Conservation (phyloP, 2,888 invertebrate genomes). For the Perizoma affinitatum region DNA sequence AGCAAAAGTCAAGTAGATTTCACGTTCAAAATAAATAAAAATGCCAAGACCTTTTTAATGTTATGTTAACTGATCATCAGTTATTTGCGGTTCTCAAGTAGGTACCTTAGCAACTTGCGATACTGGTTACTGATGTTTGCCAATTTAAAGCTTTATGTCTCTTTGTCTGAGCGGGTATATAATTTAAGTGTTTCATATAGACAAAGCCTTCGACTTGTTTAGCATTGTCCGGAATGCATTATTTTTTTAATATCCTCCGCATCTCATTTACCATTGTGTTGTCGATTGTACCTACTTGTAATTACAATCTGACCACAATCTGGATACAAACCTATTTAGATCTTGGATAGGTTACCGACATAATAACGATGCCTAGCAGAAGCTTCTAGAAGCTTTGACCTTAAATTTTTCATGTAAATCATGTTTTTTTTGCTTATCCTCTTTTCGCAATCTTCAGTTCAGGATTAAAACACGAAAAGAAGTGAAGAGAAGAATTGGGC, state of each 20-base stretch:
- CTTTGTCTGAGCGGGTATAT: conserved; percentile 14
- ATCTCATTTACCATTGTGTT: conserved; percentile 41
- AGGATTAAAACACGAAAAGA: no score
- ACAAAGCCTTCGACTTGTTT: conserved; percentile 17
- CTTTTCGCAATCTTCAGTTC: no score
- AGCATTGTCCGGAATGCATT: conserved; percentile 39
- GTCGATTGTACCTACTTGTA: conserved; percentile 33
- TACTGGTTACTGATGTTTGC: conserved; percentile 23
- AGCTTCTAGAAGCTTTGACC: background rate
- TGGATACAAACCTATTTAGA: conserved; percentile 2
- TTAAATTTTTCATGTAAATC: no score
- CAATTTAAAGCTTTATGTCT: conserved; percentile 7
- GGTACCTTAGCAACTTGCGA: conserved; percentile 4
- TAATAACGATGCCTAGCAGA: background rate
- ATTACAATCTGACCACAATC: conserved; percentile 42
- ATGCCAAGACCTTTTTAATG: background rate
- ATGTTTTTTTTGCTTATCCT: no score
- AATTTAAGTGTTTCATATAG: conserved; percentile 14
- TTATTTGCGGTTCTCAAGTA: conserved; percentile 20
- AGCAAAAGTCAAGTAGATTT: no score
- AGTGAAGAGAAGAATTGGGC: no score
- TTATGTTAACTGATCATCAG: background rate
- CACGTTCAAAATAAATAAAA: background rate
- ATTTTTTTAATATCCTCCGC: conserved; percentile 42
- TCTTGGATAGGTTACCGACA: background rate